phyloP scores from a whole-genome alignment of 2,113 vertebrate species.

The Hemichromis elongatus region DNA sequence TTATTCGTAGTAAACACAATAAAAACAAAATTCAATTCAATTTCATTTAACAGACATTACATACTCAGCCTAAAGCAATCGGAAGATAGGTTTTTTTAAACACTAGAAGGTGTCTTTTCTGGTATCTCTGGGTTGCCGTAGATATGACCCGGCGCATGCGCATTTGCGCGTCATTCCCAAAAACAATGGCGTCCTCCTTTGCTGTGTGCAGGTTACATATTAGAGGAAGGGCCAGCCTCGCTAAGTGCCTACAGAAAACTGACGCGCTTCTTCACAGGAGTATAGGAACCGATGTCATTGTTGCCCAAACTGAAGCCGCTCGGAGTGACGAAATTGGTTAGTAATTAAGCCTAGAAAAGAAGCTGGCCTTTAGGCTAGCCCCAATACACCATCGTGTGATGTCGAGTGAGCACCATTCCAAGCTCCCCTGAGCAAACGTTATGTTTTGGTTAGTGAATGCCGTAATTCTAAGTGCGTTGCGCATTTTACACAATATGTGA shows the following conservation, averaged over 20 bases:
- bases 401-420: neutral
- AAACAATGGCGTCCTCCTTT: conserved; percentile 71
- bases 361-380: neutral
- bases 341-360: neutral
- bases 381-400: no score
- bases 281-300: conserved; percentile 5
- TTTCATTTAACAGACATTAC: neutral
- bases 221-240: conserved; percentile 12
- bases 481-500: rapidly evolving
- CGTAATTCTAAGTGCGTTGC: rapidly evolving
- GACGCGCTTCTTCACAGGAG: conserved; percentile 15
- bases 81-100: neutral
- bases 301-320: neutral
- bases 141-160: conserved; percentile 42
- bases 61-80: neutral
- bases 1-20: neutral
- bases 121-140: conserved; percentile 45
- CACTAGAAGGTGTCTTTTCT: neutral
- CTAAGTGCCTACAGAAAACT: neutral
- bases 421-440: neutral
- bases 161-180: rapidly evolving
- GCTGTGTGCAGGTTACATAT: conserved; percentile 51
- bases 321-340: conserved; percentile 30
- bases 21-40: neutral
- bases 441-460: neutral